Percentiles rank a stretch among this genome's conserved stretches.
Evolutionary conservation across 2,113 vertebrate species (phyloP).

Genomic region (Ivindomyrus marchei): DNA sequence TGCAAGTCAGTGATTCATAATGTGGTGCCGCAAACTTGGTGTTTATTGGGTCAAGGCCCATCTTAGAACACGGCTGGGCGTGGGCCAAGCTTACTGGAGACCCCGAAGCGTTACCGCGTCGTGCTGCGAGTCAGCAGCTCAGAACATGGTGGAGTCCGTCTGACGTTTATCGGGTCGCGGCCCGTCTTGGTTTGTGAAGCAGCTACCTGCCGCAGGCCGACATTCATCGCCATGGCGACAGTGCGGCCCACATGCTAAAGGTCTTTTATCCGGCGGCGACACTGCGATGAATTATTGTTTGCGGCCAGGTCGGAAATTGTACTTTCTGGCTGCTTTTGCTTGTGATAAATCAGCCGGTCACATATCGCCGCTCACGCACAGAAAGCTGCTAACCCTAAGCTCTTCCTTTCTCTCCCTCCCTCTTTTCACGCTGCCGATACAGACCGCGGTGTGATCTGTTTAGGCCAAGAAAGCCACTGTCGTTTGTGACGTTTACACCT

Average conservation of each 20-base stretch:
- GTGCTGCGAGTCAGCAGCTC: slow-evolving; percentile 78
- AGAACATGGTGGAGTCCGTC: slow-evolving; percentile 60
- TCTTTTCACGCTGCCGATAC: background rate
- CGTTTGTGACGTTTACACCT: background rate
- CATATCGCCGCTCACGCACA: slow-evolving; percentile 78
- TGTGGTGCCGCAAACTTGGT: slow-evolving; percentile 58
- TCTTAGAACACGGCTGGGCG: slow-evolving; percentile 62
- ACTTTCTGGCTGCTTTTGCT: slow-evolving; percentile 92
- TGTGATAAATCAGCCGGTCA: slow-evolving; percentile 96
- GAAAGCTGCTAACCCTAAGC: slow-evolving; percentile 86
- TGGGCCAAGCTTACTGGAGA: no score
- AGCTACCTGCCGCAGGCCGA: slow-evolving; percentile 90
- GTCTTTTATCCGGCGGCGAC: slow-evolving; percentile 89
- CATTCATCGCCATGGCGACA: slow-evolving; percentile 96
- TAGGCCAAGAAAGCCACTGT: background rate
- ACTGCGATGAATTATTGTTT: slow-evolving; percentile 99
- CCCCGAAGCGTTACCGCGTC: slow-evolving; percentile 65
- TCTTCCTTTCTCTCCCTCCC: slow-evolving; percentile 37
- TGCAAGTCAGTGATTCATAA: slow-evolving; percentile 78
- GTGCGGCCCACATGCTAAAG: slow-evolving; percentile 72
- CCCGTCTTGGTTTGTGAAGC: slow-evolving; percentile 94
- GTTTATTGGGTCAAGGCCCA: slow-evolving; percentile 78
- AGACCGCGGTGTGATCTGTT: background rate
- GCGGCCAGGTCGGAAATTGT: slow-evolving; percentile 99
- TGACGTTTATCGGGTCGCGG: slow-evolving; percentile 74